These are phyloP conservation scores for Orthosia gracilis DNA, from an alignment of 2,888 invertebrate species.

Conservation along the genomic window DNA sequence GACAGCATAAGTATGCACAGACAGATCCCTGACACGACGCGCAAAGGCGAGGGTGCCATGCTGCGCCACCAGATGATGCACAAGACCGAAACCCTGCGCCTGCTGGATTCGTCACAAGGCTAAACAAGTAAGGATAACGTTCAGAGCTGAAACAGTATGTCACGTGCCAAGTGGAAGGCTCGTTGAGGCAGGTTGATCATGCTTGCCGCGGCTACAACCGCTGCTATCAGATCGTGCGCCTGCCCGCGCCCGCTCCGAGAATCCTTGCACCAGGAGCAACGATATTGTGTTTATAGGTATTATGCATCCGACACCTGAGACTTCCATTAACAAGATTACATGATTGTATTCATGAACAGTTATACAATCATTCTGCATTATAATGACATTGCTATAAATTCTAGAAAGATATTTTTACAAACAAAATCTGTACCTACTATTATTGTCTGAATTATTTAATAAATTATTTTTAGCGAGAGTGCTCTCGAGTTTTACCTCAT, in stretches of 20 bases:
- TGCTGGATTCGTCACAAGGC: constrained; percentile 90
- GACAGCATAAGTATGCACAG: too few species aligned
- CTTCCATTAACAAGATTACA: too few species aligned
- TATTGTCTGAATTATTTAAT: too few species aligned
- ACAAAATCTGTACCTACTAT: too few species aligned
- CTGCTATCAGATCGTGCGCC: constrained; percentile 84
- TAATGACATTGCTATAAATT: too few species aligned
- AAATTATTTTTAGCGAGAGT: too few species aligned
- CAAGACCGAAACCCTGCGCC: constrained; percentile 82
- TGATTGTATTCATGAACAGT: too few species aligned
- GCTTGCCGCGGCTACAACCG: constrained; percentile 83
- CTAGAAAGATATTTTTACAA: too few species aligned
- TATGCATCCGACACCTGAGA: too few species aligned
- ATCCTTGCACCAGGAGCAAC: constrained; percentile 89
- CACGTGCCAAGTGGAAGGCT: constrained; percentile 93
- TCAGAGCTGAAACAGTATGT: constrained; percentile 93
- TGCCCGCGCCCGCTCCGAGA: constrained; percentile 85
- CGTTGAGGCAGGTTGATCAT: constrained; percentile 90
- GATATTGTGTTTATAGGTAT: constrained; percentile 66
- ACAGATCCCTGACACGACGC: too few species aligned
- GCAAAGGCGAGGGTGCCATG: constrained; percentile 95
- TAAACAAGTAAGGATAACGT: constrained; percentile 91
- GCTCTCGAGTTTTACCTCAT: too few species aligned
- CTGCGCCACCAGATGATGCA: constrained; percentile 93
- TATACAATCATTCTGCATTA: too few species aligned